A percentile compares a stretch with the other conserved stretches of the same genome.
Evolutionary conservation across 2,888 invertebrate species (phyloP).

Genomic region (Mythimna impura): DNA sequence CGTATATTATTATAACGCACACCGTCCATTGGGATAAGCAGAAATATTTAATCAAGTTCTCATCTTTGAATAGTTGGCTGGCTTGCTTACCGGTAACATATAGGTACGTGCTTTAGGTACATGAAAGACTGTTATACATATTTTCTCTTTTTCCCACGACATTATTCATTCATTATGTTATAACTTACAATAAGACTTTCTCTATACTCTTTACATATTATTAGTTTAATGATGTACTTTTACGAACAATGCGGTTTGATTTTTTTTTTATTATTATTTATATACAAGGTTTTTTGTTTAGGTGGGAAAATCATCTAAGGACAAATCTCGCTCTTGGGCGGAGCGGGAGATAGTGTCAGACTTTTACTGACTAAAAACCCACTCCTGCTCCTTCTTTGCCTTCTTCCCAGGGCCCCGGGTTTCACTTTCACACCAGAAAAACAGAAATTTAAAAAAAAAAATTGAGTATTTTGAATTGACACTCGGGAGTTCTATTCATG

Average conservation of each 20-base stretch:
- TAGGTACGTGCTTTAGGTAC: slow-evolving; percentile 50
- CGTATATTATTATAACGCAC: slow-evolving; percentile 28
- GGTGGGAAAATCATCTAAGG: too few species aligned
- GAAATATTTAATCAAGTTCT: slow-evolving; percentile 49
- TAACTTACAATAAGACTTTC: slow-evolving; percentile 32
- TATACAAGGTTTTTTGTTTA: too few species aligned
- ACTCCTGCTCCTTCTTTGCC: too few species aligned
- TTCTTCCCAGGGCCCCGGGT: too few species aligned
- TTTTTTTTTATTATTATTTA: neutral
- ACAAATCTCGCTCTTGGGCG: too few species aligned
- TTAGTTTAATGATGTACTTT: neutral
- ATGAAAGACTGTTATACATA: slow-evolving; percentile 43
- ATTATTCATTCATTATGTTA: slow-evolving; percentile 21
- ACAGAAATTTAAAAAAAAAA: too few species aligned
- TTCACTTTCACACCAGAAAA: too few species aligned
- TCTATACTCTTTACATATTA: slow-evolving; percentile 26
- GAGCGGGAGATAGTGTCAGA: too few species aligned
- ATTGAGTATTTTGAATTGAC: too few species aligned
- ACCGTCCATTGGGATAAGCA: slow-evolving; percentile 31
- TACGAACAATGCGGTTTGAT: neutral
- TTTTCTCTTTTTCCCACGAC: slow-evolving; percentile 61
- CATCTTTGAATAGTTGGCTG: slow-evolving; percentile 42
- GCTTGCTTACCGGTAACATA: slow-evolving; percentile 50
- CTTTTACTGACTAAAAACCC: too few species aligned
- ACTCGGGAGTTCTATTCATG: too few species aligned